phyloP scores from a whole-genome alignment of 2,888 invertebrate genomes.

The Branchipolynoe longqiensis region DNA sequence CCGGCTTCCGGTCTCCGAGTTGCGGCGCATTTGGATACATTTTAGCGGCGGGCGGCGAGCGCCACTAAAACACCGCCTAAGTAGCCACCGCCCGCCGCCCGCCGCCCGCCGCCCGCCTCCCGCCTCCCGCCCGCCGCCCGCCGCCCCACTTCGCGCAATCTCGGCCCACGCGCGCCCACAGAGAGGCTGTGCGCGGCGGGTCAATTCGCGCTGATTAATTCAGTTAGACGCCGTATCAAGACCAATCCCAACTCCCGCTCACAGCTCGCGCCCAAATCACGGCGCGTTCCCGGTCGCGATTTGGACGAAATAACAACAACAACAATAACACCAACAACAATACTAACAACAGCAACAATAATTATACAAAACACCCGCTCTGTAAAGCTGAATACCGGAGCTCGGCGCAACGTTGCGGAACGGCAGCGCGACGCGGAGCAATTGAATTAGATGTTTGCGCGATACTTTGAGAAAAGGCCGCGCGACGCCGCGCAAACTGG shows the following conservation, averaged over 20 bases:
- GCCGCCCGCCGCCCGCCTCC: neutral
- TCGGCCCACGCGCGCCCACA: too few relatives aligned
- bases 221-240: slow-evolving; percentile 52
- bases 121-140: too few relatives aligned
- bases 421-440: slow-evolving; percentile 35
- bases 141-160: slow-evolving; percentile 19
- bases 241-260: neutral
- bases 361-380: too few relatives aligned
- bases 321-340: too few relatives aligned
- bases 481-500: neutral
- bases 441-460: slow-evolving; percentile 60
- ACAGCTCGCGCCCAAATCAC: neutral
- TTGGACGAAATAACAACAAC: too few relatives aligned
- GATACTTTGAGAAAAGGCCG: slow-evolving; percentile 58
- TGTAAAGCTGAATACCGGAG: too few relatives aligned
- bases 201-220: slow-evolving; percentile 52
- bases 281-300: too few relatives aligned
- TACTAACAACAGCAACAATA: too few relatives aligned
- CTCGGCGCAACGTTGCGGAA: too few relatives aligned
- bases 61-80: slow-evolving; percentile 26
- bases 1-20: slow-evolving; percentile 44
- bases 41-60: slow-evolving; percentile 39
- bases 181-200: slow-evolving; percentile 20
- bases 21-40: slow-evolving; percentile 54
- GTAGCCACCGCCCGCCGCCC: slow-evolving; percentile 16